These are phyloP conservation scores for Tragelaphus eurycerus DNA, from an alignment of 2,797 vertebrate genomes.

Conservation along the genomic window DNA sequence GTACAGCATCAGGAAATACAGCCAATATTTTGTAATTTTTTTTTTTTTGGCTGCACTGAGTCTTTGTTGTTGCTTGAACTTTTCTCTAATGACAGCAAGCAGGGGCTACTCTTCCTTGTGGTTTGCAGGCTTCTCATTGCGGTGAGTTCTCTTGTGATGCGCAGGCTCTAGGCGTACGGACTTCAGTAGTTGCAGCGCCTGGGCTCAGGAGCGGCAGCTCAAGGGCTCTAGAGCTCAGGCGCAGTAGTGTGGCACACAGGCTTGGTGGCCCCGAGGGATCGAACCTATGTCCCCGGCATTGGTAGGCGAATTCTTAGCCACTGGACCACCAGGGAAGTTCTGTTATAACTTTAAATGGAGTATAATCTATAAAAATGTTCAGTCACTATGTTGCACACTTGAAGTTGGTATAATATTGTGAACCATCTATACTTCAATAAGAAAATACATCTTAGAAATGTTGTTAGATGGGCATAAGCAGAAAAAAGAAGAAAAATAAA, in stretches of 20 bases:
- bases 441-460: not conserved
- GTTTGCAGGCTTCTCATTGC: not conserved
- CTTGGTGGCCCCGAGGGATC: not conserved
- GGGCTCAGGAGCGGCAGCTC: not conserved
- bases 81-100: not conserved
- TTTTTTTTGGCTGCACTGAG: not conserved
- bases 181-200: not conserved
- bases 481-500: not conserved
- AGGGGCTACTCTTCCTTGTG: not conserved
- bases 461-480: not conserved
- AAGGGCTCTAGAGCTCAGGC: not conserved
- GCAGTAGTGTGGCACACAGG: not conserved
- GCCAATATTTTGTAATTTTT: not conserved
- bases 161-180: rapidly evolving
- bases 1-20: not conserved
- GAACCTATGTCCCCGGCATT: not conserved
- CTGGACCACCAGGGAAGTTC: not conserved
- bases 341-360: not conserved
- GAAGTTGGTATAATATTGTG: not conserved
- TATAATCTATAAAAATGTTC: not conserved
- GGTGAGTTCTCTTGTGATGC: not conserved
- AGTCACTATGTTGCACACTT: not conserved
- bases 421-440: not conserved
- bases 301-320: not conserved
- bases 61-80: not conserved